Conservation (phyloP, 1,140 invertebrate species). For the Caenorhabditis latens region DNA sequence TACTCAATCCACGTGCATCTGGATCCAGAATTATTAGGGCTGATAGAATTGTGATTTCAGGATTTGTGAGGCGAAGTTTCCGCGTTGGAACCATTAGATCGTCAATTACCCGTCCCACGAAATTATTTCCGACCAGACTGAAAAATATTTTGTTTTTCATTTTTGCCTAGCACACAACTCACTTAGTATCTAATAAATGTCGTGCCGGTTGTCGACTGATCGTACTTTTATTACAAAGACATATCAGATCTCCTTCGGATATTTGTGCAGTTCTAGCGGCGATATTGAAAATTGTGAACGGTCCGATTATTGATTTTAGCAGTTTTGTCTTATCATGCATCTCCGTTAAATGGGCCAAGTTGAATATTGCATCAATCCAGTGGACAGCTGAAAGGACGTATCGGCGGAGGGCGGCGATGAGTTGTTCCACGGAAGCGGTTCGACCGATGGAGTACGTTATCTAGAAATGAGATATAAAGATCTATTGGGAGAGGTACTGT, state of each 20-base stretch:
- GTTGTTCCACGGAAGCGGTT: slow-evolving; percentile 70
- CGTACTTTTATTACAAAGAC: slow-evolving; percentile 61
- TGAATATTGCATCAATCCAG: slow-evolving; percentile 76
- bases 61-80: slow-evolving; percentile 57
- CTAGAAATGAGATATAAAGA: slow-evolving; percentile 54
- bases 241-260: slow-evolving; percentile 54
- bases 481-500: no score
- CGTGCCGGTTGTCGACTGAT: slow-evolving; percentile 57
- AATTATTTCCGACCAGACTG: slow-evolving; percentile 65
- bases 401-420: slow-evolving; percentile 71
- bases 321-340: slow-evolving; percentile 70
- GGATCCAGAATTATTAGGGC: slow-evolving; percentile 66
- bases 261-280: slow-evolving; percentile 71
- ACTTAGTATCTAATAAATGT: slow-evolving; percentile 67
- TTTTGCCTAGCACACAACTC: not conserved
- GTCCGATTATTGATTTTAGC: slow-evolving; percentile 22
- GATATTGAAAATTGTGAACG: slow-evolving; percentile 74
- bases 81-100: slow-evolving; percentile 62
- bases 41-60: slow-evolving; percentile 65
- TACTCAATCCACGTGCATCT: slow-evolving; percentile 57
- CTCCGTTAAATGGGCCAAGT: slow-evolving; percentile 66
- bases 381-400: slow-evolving; percentile 71
- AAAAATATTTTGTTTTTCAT: slow-evolving; percentile 6
- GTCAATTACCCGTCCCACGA: slow-evolving; percentile 61
- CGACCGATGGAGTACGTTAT: slow-evolving; percentile 60